Evolutionary conservation across 2,888 invertebrate species (phyloP).

Genomic region (Drosophila peninsularis): DNA sequence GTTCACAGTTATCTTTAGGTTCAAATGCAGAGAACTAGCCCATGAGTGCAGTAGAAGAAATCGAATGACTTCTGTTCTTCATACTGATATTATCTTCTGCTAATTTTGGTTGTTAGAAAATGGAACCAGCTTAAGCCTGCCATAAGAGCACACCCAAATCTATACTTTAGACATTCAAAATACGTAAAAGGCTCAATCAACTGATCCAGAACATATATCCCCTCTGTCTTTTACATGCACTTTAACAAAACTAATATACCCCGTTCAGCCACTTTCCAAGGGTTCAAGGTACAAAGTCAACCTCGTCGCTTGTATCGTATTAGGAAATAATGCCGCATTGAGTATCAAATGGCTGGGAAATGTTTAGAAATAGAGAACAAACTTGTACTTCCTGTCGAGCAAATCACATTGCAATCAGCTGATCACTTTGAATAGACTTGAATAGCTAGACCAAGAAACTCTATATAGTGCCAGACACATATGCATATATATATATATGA

Average conservation of each 20-base stretch:
- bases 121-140: background rate
- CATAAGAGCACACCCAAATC: no score
- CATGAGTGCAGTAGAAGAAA: no score
- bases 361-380: background rate
- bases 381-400: constrained; percentile 11
- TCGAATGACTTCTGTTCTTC: no score
- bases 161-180: background rate
- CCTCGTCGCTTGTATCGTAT: constrained; percentile 47
- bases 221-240: background rate
- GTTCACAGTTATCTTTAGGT: no score
- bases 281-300: constrained; percentile 10
- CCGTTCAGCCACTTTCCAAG: background rate
- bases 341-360: constrained; percentile 20
- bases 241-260: background rate
- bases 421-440: constrained; percentile 9
- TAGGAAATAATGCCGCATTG: constrained; percentile 2
- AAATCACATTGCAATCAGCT: constrained; percentile 23
- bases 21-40: no score
- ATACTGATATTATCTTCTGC: no score
- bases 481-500: background rate
- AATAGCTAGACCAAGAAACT: constrained; percentile 62
- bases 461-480: constrained; percentile 39
- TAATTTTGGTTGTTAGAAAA: no score
- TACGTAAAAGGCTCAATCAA: background rate
- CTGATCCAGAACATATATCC: background rate